Evolutionary conservation across 1,140 invertebrate genomes (phyloP), one percentile per base, ranked within the genome.

Genomic region (Dysdera silvatica): DNA sequence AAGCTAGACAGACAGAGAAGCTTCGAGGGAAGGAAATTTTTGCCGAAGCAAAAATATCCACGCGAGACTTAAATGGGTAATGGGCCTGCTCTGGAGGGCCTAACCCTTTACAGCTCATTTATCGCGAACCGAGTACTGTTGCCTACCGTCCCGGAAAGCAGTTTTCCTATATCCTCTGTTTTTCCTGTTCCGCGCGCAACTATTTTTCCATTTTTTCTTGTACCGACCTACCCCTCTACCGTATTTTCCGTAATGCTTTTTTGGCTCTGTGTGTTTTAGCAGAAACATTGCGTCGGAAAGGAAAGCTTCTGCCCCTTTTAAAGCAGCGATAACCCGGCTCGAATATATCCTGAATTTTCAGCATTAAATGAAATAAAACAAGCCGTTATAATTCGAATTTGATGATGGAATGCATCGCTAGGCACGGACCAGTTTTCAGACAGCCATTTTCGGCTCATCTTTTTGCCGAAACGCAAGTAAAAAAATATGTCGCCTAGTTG

Each of bases 281-380:
- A 51, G 37, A 51, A 60, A 61, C 52, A 61, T 4, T 31, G 18
- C 57, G 37, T 26, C 23, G 16, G 45, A 53, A 41, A 53, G 40
- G 33, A 29, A 53, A 60, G 29, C 51, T 61, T 41, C 33, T 32
- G 33, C 43, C 48, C 14, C 32, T 32, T 59, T 59, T 59, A 59
- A 59, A 59, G n/a, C 51, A 59, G 40, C 59, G 59, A 61, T 61
- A 61, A 61, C 59, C 49, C 31, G 45, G 59, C 43, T 61, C 45
- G 33, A 61, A 24, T 61, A 49, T 61, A 43, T 61, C 33, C 35
- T 61, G 49, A 35, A 43, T 61, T 60, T 61, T 61, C 18, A 18
- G 43, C 59, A 61, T 61, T 61, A 61, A 61, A 61, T 61, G 59
- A 53, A 61, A 61, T 61, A 60, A 60, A 60, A 60, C 45, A 61